A percentile compares a stretch with the other conserved stretches of the same genome.
Evolutionary conservation across 2,113 vertebrate genomes (phyloP).

Genomic region (Anas platyrhynchos): DNA sequence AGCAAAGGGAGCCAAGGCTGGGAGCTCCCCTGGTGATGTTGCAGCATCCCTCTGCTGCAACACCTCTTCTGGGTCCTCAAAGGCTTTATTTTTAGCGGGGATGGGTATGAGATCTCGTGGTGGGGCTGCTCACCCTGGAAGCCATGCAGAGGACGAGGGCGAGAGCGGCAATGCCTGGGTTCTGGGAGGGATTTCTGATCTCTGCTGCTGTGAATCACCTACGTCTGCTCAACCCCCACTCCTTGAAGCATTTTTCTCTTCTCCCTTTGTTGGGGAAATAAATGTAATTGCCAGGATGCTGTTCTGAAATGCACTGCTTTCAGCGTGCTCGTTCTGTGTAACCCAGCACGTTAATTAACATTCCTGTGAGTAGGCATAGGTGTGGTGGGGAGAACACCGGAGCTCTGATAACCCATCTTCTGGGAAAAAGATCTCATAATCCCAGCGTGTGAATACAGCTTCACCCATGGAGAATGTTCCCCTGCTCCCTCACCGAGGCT

Average conservation of each 20-base stretch:
- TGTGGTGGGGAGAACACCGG: not conserved
- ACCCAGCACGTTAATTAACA: constrained; percentile 49
- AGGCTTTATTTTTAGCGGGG: constrained; percentile 57
- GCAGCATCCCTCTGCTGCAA: rapidly evolving
- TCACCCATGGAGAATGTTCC: constrained; percentile 25
- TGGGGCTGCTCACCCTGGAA: constrained; percentile 33
- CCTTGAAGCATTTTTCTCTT: not conserved
- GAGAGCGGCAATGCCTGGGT: not conserved
- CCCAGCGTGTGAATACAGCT: not conserved
- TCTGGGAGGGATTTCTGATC: constrained; percentile 24
- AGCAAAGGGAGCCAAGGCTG: not conserved
- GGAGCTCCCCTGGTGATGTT: not conserved
- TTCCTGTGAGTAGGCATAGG: constrained; percentile 32
- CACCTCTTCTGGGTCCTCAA: not conserved
- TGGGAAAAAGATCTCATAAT: constrained; percentile 13
- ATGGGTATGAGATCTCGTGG: constrained; percentile 23
- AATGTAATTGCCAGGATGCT: constrained; percentile 21
- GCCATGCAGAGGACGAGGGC: not conserved
- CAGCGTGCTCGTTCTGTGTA: not conserved
- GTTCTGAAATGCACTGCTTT: constrained; percentile 4
- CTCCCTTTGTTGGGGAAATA: constrained; percentile 37
- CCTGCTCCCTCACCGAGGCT: not conserved
- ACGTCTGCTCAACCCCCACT: not conserved
- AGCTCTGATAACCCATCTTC: constrained; percentile 24
- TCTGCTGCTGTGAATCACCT: not conserved